These are phyloP conservation scores for Myotis yumanensis DNA, from an alignment of 2,113 vertebrate genomes.

Conservation along the genomic window DNA sequence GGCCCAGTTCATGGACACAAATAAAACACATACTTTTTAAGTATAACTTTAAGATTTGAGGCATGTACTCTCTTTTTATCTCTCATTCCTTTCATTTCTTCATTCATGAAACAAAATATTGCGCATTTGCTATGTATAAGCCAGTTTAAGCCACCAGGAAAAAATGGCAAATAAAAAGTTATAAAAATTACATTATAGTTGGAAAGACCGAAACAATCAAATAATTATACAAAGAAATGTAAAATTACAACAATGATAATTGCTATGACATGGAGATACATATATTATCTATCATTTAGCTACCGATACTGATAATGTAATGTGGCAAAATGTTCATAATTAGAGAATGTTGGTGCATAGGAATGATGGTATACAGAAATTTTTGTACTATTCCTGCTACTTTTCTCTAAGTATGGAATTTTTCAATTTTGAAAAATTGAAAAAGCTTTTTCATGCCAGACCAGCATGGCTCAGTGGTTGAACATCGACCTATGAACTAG, in stretches of 20 bases:
- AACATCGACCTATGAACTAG: no score
- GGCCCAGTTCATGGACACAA: neutral
- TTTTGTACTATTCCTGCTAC: neutral
- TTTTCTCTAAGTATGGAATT: constrained; percentile 31
- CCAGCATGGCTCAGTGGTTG: no score
- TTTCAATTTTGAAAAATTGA: neutral
- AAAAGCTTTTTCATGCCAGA: neutral
- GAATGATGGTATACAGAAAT: neutral
- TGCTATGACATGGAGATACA: neutral
- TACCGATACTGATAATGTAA: neutral
- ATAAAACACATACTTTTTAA: neutral
- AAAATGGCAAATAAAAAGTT: neutral
- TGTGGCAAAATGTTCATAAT: neutral
- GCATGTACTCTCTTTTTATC: neutral
- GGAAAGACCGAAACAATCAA: constrained; percentile 5
- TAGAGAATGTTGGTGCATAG: neutral
- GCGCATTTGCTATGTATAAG: neutral
- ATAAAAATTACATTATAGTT: neutral
- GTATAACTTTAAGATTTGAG: neutral
- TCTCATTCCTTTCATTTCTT: constrained; percentile 26
- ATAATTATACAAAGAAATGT: neutral
- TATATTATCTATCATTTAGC: neutral
- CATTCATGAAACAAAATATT: constrained; percentile 27
- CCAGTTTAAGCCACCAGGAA: neutral
- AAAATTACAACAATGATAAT: neutral